These are phyloP conservation scores for Sminthurides bifidus DNA, from an alignment of 1,140 invertebrate genomes.

Conservation along the genomic window DNA sequence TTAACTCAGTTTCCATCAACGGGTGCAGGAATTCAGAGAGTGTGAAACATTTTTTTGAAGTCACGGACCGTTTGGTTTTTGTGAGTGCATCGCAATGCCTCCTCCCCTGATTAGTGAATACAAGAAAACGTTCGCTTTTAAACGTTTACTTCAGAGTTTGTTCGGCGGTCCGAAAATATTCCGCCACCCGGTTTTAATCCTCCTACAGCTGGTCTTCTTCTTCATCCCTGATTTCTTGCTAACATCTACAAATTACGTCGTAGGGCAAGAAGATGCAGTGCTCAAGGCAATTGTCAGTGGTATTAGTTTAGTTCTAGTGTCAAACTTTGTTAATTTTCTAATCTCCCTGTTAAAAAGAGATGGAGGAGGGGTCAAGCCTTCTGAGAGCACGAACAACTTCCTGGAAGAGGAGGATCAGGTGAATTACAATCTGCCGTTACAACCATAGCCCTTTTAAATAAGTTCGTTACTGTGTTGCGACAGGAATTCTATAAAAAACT, in stretches of 20 bases:
- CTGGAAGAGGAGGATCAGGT: conserved; percentile 13
- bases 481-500: too few relatives aligned
- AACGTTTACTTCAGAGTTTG: conserved; percentile 19
- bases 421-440: neutral
- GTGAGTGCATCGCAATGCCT: conserved; percentile 10
- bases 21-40: too few relatives aligned
- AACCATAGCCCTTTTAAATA: too few relatives aligned
- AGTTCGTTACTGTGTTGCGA: too few relatives aligned
- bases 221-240: conserved; percentile 11
- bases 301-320: conserved; percentile 5
- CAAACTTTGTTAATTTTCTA: conserved; percentile 6
- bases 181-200: conserved; percentile 1
- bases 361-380: neutral
- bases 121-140: conserved; percentile 17
- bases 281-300: neutral
- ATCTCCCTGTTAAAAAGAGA: conserved; percentile 4
- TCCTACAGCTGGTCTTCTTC: conserved; percentile 17
- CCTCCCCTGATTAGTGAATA: conserved; percentile 23
- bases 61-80: neutral
- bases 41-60: neutral
- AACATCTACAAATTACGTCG: neutral
- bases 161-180: conserved; percentile 15
- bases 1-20: too few relatives aligned
- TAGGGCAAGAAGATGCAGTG: neutral
- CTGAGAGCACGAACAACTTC: neutral